Evolutionary conservation across 1,140 invertebrate species (phyloP).

Genomic region (Drosophila ohnishii): DNA sequence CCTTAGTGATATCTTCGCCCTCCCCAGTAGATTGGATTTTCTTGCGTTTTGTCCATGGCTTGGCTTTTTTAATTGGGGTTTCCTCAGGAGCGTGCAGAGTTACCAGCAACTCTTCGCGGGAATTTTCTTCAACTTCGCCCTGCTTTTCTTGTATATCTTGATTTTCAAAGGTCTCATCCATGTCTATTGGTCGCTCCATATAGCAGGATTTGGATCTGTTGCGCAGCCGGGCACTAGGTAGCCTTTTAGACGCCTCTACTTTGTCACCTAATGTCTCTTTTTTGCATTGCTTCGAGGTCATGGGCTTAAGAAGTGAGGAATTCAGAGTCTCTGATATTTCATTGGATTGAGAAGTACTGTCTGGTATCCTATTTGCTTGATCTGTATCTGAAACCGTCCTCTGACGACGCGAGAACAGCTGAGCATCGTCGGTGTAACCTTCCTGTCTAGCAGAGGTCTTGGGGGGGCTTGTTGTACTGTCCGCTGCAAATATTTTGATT

Average conservation of each 20-base stretch:
- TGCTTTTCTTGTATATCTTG: not conserved
- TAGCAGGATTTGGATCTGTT: slow-evolving; percentile 35
- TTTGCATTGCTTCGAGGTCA: too few relatives aligned
- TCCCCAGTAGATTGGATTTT: not conserved
- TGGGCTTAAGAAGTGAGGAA: not conserved
- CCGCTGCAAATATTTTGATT: not conserved
- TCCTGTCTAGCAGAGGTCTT: not conserved
- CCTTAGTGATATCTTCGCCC: not conserved
- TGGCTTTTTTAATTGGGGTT: not conserved
- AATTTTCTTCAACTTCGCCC: not conserved
- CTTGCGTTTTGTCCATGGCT: not conserved
- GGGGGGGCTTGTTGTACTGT: not conserved
- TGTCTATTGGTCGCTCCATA: slow-evolving; percentile 4
- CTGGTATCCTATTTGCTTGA: not conserved
- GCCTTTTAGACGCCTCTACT: not conserved
- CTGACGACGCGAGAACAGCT: not conserved
- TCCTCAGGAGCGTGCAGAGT: not conserved
- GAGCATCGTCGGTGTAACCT: too few relatives aligned
- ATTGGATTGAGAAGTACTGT: not conserved
- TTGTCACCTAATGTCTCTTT: not conserved
- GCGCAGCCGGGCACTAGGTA: not conserved
- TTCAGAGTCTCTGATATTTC: not conserved
- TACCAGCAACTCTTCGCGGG: not conserved
- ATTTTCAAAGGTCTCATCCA: not conserved
- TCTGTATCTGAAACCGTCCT: not conserved